Evolutionary conservation across 2,888 invertebrate genomes (phyloP), one percentile per base, ranked within the genome.

Genomic region (Xanthia icteritia): DNA sequence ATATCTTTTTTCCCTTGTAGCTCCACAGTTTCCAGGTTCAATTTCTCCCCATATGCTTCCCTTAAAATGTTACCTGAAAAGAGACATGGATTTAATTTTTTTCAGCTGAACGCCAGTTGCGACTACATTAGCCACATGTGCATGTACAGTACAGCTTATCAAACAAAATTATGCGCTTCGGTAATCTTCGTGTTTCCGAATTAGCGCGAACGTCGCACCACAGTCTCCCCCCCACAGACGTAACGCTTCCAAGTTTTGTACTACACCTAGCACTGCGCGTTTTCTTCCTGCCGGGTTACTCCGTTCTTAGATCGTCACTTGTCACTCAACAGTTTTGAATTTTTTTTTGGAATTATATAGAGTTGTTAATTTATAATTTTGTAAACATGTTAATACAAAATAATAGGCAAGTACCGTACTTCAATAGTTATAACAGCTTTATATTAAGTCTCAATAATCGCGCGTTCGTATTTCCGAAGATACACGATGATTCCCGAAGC

Each of bases 41-140:
- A 86, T 81, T 94, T 94, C 8, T 95, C 95, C 0, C 92, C 93
- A 79, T 96, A 96, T 0, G 96, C 96, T 66, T 96, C 95, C 61
- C 91, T 92, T 58, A 96, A 82, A 77, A 96, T 95, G 61, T 94
- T 95, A 73, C 96, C 96, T 96, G 90, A 65, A 93, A 93, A 5
- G 13, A 51, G 65, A 20, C 1, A 61, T 8, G 45, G 17, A 20
- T 5, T 48, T 23, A 4, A 17, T 15, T 27, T 23, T 31, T 48
- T 15, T 27, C 15, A 70, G 9, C 15, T 27, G 15, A 20, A 27
- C 20, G 36, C 13, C 45, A 36, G 45, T 58, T 58, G 58, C n/a
- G 36, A 23, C 31, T 17, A 20, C n/a, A 39, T 13, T 60, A 27
- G 13, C n/a, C n/a, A n/a, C 56, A n/a, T 68, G 11, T 36, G 9